Evolutionary conservation across 2,113 vertebrate species (phyloP).

Genomic region (Zosterops japonicus): DNA sequence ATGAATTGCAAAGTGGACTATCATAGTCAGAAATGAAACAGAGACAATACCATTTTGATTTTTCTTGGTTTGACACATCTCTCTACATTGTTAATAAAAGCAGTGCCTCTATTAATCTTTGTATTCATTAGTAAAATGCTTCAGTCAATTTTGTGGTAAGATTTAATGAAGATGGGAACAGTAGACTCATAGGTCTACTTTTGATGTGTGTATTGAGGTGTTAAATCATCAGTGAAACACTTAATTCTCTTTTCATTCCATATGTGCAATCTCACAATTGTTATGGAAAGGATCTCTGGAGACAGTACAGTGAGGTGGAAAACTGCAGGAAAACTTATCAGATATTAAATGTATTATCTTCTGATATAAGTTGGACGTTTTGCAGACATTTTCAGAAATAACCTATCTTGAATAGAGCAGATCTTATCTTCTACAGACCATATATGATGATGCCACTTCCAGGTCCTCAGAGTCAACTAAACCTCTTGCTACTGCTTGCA

Average conservation of each 20-base stretch:
- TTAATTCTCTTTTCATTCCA: not conserved
- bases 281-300: not conserved
- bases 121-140: not conserved
- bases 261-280: not conserved
- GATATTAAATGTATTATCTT: not conserved
- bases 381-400: not conserved
- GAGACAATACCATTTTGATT: not conserved
- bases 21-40: not conserved
- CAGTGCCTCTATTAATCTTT: not conserved
- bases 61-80: not conserved
- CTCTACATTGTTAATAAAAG: not conserved
- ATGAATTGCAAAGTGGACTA: not conserved
- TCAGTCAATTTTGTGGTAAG: conserved; percentile 32
- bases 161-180: not conserved
- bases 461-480: not conserved
- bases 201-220: not conserved
- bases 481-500: not conserved
- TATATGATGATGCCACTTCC: not conserved
- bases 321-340: not conserved
- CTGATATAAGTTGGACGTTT: not conserved
- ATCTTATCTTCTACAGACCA: not conserved
- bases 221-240: not conserved
- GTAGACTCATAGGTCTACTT: not conserved
- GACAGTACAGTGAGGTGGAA: rapidly evolving
- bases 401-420: not conserved